Conservation (phyloP, 2,113 vertebrate species). For the Eidolon helvum region DNA sequence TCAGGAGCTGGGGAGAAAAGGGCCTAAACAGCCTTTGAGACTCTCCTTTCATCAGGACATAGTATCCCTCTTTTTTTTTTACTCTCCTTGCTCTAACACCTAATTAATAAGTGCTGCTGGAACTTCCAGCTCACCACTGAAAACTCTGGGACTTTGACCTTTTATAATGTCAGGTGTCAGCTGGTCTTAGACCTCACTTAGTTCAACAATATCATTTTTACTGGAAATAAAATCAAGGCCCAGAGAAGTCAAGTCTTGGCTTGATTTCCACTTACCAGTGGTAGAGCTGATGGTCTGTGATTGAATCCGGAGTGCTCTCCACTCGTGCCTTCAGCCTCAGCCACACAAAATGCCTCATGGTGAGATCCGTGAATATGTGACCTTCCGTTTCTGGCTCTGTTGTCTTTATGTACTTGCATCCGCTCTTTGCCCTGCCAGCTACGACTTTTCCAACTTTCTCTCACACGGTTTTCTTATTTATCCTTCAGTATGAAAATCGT, state of each 20-base stretch:
- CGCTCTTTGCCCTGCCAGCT: not conserved
- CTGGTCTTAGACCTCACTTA: not conserved
- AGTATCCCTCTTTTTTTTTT: not conserved
- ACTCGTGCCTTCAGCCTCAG: not conserved
- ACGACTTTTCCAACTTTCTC: not conserved
- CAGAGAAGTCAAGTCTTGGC: not conserved
- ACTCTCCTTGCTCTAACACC: not conserved
- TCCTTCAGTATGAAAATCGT: not conserved
- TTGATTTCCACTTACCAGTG: not conserved
- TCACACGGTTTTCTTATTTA: not conserved
- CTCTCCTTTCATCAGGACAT: not conserved
- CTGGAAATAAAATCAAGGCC: not conserved
- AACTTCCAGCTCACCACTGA: not conserved
- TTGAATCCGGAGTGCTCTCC: not conserved
- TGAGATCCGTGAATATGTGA: not conserved
- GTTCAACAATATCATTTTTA: not conserved
- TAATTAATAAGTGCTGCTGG: not conserved
- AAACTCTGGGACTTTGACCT: not conserved
- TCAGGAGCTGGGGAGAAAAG: not conserved
- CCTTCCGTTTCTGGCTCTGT: not conserved
- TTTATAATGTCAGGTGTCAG: not conserved
- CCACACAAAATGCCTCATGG: not conserved
- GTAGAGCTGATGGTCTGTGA: not conserved
- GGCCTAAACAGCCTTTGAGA: too few species aligned
- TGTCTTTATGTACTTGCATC: too few species aligned